Evolutionary conservation across 2,797 vertebrate genomes (phyloP), one percentile per base, ranked within the genome.

Genomic region (Mionectes olivaceus): DNA sequence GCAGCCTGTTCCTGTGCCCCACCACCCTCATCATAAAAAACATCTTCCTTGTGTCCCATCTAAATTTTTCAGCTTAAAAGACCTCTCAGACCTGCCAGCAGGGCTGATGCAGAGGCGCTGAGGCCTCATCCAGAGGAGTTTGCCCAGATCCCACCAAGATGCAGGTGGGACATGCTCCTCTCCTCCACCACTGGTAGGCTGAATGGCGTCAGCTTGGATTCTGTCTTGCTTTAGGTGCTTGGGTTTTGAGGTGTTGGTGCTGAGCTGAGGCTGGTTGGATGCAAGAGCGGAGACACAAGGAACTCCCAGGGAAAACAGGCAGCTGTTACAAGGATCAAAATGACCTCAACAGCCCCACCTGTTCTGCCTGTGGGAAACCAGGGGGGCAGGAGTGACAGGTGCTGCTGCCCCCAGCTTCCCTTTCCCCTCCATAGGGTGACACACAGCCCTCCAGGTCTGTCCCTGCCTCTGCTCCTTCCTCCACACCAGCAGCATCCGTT

Each of bases 291-390:
- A 57, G 77, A 21, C 74, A 27, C 10, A 44, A 67, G 53, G 37
- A 60, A 18, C 49, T 85, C 37, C 28, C 5, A 4, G 2, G 43
- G 64, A 56, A 82, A 83, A 46, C 11, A 49, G 12, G 8, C 1
- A 6, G 13, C 60, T 70, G 23, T 69, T 63, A n/a, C n/a, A 57
- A 91, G 57, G 49, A 71, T n/a, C 10, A 50, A 57, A 87, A 63
- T 1, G 0, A 37, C 15, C 10, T 19, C 10, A 1, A n/a, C 5
- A 28, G 10, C 23, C 23, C 47, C 15, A 15, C 35, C 41, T 39
- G 44, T 12, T 64, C 43, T 77, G 11, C 37, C 32, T 65, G 44
- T 35, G 47, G 44, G 57, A 64, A 77, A 49, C 2, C 32, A 47
- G 19, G 9, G 19, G 1, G 2, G 0, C 19, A 21, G 33, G 13